phyloP scores from a whole-genome alignment of 2,113 vertebrate genomes.

The Manacus vitellinus region DNA sequence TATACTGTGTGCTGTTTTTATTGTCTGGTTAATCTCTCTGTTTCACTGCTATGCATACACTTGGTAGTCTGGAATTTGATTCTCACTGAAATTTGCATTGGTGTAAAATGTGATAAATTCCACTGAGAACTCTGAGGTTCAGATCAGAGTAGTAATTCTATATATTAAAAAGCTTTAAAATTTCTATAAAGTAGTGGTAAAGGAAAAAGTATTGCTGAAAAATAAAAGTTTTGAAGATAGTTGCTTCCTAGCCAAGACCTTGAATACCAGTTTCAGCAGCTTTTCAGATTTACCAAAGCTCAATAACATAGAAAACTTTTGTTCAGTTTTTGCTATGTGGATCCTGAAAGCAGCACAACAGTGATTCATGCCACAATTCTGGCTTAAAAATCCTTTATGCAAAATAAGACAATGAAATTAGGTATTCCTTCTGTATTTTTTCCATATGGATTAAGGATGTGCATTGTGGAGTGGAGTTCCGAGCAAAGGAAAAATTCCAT shows the following conservation, averaged over 20 bases:
- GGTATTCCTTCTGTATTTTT: neutral
- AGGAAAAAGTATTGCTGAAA: neutral
- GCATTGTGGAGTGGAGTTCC: neutral
- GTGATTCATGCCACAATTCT: neutral
- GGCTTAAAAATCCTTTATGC: neutral
- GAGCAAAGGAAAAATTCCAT: neutral
- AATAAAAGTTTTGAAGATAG: constrained; percentile 5
- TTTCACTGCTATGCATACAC: neutral
- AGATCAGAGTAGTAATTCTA: neutral
- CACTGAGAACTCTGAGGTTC: neutral
- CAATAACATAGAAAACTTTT: constrained; percentile 30
- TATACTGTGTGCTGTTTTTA: neutral
- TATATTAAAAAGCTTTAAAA: neutral
- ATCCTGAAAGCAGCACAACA: neutral
- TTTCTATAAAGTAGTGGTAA: neutral
- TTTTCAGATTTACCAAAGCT: constrained; percentile 44
- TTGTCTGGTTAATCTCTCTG: neutral
- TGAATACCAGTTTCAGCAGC: constrained; percentile 35
- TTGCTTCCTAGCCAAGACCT: constrained; percentile 8
- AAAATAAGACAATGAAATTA: neutral
- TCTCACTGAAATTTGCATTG: neutral
- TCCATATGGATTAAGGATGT: neutral
- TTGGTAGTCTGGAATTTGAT: neutral
- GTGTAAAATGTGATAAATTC: neutral
- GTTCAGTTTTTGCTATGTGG: neutral